Conservation (phyloP, 2,113 vertebrate genomes). For the Gallinago media region DNA sequence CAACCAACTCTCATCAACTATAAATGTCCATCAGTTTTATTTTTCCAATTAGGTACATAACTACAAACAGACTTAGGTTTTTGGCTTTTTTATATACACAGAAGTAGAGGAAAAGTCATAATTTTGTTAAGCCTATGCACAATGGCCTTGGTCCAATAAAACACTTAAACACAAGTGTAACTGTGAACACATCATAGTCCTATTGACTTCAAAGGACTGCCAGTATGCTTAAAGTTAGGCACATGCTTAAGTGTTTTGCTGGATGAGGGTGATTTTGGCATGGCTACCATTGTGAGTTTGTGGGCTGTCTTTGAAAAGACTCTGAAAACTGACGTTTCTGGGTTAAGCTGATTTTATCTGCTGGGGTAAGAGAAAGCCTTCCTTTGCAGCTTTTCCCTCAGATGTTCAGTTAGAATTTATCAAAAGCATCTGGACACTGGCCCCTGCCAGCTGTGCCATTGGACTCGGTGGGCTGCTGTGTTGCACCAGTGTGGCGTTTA, state of each 20-base stretch:
- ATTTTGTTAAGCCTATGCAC: neutral
- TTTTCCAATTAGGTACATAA: neutral
- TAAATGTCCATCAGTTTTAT: neutral
- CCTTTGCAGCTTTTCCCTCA: neutral
- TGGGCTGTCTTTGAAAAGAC: neutral
- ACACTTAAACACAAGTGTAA: neutral
- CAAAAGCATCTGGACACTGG: neutral
- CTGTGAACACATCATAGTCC: neutral
- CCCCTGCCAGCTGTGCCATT: neutral
- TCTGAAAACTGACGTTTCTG: neutral
- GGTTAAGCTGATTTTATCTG: neutral
- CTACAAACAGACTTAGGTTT: neutral
- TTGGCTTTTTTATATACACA: neutral
- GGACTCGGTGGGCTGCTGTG: neutral
- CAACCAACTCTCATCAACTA: neutral
- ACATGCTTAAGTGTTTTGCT: neutral
- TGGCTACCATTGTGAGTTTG: neutral
- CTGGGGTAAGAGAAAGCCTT: neutral
- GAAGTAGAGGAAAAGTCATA: neutral
- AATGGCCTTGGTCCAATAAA: conserved; percentile 3
- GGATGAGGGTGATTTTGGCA: neutral
- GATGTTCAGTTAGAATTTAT: neutral
- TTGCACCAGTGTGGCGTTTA: neutral
- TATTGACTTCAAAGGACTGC: neutral
- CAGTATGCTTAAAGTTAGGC: neutral